phyloP scores from a whole-genome alignment of 23 tunicate species.

The Ascidia mentula region DNA sequence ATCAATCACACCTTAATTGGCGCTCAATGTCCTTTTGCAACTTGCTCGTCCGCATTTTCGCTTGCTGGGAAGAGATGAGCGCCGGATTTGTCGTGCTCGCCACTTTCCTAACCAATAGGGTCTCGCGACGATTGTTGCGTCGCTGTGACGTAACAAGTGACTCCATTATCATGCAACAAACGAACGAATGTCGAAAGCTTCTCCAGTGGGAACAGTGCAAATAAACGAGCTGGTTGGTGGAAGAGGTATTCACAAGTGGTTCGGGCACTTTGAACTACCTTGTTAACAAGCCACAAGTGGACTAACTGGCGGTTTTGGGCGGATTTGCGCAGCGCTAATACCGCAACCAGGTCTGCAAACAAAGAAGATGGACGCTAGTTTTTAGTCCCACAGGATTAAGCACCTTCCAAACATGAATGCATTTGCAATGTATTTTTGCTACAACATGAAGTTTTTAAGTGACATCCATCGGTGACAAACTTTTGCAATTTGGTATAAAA shows the following conservation, averaged over 20 bases:
- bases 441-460: too few relatives aligned
- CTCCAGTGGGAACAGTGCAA: neutral
- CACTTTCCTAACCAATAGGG: slow-evolving; percentile 51
- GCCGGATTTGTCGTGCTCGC: slow-evolving; percentile 36
- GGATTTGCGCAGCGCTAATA: neutral
- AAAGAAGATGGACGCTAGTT: too few relatives aligned
- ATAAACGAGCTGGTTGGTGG: neutral
- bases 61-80: slow-evolving; percentile 22
- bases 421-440: too few relatives aligned
- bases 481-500: too few relatives aligned
- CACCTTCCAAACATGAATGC: too few relatives aligned
- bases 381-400: too few relatives aligned
- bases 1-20: slow-evolving; percentile 34
- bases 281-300: neutral
- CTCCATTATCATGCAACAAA: slow-evolving; percentile 15
- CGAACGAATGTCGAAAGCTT: neutral
- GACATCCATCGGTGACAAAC: too few relatives aligned
- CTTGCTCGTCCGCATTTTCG: slow-evolving; percentile 10
- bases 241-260: neutral
- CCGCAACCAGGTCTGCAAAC: slow-evolving; percentile 3
- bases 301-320: neutral
- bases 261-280: neutral
- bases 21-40: slow-evolving; percentile 44
- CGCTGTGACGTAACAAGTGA: slow-evolving; percentile 1
- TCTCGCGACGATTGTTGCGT: slow-evolving; percentile 22